Evolutionary conservation across 2,888 invertebrate genomes (phyloP).

Genomic region (Amphipyra tragopoginis): DNA sequence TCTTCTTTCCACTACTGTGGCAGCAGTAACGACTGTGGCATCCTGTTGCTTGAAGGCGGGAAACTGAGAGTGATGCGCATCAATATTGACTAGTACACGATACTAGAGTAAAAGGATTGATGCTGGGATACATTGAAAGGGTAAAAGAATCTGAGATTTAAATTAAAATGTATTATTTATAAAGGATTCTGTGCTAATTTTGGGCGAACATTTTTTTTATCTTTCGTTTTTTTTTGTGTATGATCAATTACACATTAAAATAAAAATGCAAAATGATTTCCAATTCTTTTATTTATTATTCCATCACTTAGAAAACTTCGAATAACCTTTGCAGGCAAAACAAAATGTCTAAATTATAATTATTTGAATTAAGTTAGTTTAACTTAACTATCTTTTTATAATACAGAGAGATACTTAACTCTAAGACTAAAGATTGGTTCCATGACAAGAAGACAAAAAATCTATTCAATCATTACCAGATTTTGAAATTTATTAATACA

Average conservation of each 20-base stretch:
- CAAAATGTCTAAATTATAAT: conserved; percentile 49
- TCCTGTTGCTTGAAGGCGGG: conserved; percentile 91
- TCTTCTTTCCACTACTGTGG: conserved; percentile 94
- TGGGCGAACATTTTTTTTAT: too few relatives aligned
- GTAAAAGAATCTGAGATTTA: background rate
- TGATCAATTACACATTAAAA: conserved; percentile 2
- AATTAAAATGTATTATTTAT: too few relatives aligned
- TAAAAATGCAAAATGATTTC: conserved; percentile 53
- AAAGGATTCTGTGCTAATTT: too few relatives aligned
- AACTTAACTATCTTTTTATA: conserved; percentile 57
- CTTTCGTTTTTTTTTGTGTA: conserved; percentile 4
- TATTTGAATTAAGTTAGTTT: conserved; percentile 51
- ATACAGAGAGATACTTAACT: conserved; percentile 56
- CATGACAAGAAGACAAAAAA: conserved; percentile 54
- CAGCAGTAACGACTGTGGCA: conserved; percentile 93
- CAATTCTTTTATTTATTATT: conserved; percentile 68
- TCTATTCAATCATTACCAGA: conserved; percentile 18
- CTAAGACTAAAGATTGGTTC: conserved; percentile 40
- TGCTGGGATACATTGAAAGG: background rate
- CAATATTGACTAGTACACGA: conserved; percentile 72
- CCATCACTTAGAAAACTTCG: conserved; percentile 69
- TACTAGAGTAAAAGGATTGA: background rate
- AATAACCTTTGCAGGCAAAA: conserved; percentile 54
- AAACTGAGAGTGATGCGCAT: conserved; percentile 91
- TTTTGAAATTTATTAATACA: conserved; percentile 12